Percentiles rank a stretch among this genome's conserved stretches.
Conservation (phyloP, 37 sponge, comb jelly and placozoan species). For the Aphrocallistes beatrix region DNA sequence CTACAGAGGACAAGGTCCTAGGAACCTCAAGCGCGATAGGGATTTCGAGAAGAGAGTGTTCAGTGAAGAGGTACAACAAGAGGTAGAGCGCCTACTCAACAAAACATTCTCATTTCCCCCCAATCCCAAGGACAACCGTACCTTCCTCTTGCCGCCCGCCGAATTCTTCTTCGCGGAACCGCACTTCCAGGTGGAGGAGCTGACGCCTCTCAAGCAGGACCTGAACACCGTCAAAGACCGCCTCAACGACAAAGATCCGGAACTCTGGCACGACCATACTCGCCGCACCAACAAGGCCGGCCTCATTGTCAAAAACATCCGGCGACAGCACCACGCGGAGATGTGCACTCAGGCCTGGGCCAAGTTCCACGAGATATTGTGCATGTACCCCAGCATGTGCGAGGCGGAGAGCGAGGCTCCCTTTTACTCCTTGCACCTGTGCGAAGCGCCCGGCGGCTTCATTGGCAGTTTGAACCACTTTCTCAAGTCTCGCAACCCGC, state of each 20-base stretch:
- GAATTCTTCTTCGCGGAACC: constrained; percentile 21
- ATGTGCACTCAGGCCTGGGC: constrained; percentile 86
- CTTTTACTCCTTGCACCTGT: constrained; percentile 72
- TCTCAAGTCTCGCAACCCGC: constrained; percentile 51
- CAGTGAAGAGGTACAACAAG: constrained; percentile 53
- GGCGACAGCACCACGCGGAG: constrained; percentile 56
- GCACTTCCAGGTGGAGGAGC: constrained; percentile 28
- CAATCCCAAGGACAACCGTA: constrained; percentile 3
- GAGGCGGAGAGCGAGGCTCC: constrained; percentile 22
- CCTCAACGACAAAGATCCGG: constrained; percentile 59
- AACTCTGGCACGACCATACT: constrained; percentile 74
- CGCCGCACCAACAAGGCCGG: constrained; percentile 67
- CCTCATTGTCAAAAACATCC: constrained; percentile 33
- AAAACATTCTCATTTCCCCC: not conserved
- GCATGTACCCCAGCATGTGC: constrained; percentile 32
- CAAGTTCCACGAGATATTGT: constrained; percentile 72
- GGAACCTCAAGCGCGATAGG: not conserved
- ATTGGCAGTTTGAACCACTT: constrained; percentile 82
- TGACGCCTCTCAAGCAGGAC: constrained; percentile 35
- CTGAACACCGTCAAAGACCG: constrained; percentile 44
- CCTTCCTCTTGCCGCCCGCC: constrained; percentile 35
- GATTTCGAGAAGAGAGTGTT: constrained; percentile 21
- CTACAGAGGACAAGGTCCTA: not conserved
- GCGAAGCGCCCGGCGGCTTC: constrained; percentile 84
- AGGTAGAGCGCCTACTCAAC: constrained; percentile 43